A percentile compares a stretch with the other conserved stretches of the same genome.
These are phyloP conservation scores for Drosophila algonquin DNA, from an alignment of 2,888 invertebrate species.

Conservation along the genomic window DNA sequence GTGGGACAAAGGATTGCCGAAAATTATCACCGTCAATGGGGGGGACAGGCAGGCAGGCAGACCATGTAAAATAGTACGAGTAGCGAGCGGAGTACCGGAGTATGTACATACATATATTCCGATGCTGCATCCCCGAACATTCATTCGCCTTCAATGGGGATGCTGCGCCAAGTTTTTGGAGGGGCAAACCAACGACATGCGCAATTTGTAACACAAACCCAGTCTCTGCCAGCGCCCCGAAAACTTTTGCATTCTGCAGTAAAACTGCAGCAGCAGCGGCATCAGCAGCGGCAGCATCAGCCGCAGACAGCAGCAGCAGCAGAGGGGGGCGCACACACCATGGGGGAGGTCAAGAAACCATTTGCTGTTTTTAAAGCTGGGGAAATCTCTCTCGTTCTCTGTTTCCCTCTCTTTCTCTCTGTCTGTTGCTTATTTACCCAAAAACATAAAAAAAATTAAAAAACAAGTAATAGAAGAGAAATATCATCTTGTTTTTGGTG, in stretches of 20 bases:
- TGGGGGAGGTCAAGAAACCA: constrained; percentile 81
- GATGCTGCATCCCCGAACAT: constrained; percentile 29
- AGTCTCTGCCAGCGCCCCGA: constrained; percentile 81
- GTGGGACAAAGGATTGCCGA: constrained; percentile 65
- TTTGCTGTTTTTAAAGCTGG: constrained; percentile 39
- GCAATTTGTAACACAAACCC: constrained; percentile 84
- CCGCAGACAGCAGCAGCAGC: constrained; percentile 10
- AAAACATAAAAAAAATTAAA: constrained; percentile 35
- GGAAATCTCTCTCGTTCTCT: constrained; percentile 36
- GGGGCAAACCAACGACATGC: constrained; percentile 78
- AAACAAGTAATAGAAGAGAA: constrained; percentile 36
- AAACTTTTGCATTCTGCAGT: constrained; percentile 55
- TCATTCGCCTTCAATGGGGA: constrained; percentile 37
- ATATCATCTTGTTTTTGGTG: constrained; percentile 67
- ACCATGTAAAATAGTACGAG: not conserved
- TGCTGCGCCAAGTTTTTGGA: constrained; percentile 23
- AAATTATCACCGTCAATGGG: constrained; percentile 49
- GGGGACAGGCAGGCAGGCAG: not conserved
- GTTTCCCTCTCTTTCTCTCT: constrained; percentile 10
- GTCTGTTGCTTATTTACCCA: constrained; percentile 65
- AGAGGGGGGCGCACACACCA: constrained; percentile 29
- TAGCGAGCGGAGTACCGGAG: not conserved
- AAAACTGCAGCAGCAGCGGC: constrained; percentile 21
- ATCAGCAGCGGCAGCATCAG: constrained; percentile 5
- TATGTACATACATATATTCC: constrained; percentile 25